Conservation (phyloP, 2,113 vertebrate genomes). For the Grammomys surdaster region DNA sequence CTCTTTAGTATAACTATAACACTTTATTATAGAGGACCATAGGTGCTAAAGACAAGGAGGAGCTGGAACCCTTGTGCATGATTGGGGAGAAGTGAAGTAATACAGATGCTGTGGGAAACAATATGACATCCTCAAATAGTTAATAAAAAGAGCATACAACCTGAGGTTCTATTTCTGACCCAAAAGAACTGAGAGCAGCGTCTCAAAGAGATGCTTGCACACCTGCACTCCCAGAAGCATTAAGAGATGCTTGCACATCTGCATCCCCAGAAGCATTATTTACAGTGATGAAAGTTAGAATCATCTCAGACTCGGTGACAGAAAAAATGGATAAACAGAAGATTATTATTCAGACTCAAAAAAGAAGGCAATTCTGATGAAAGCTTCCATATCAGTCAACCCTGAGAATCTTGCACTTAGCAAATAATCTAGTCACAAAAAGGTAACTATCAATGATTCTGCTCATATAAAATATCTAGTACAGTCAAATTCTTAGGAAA, state of each 20-base stretch:
- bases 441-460: background rate
- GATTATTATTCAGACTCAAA: background rate
- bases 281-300: background rate
- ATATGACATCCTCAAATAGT: background rate
- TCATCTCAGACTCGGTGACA: background rate
- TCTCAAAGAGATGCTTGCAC: background rate
- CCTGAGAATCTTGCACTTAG: background rate
- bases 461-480: background rate
- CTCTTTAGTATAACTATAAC: background rate
- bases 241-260: background rate
- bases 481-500: background rate
- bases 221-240: background rate
- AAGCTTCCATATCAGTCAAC: background rate
- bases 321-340: background rate
- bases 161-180: background rate
- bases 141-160: background rate
- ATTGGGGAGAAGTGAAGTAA: background rate
- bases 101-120: background rate
- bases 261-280: background rate
- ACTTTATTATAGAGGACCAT: background rate
- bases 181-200: background rate
- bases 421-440: slow-evolving; percentile 42
- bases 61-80: background rate
- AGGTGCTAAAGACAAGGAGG: background rate
- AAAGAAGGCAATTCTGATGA: background rate